A percentile compares a stretch with the other conserved stretches of the same genome.
Conservation (phyloP, 2,888 invertebrate genomes). For the Hypsopygia costalis region DNA sequence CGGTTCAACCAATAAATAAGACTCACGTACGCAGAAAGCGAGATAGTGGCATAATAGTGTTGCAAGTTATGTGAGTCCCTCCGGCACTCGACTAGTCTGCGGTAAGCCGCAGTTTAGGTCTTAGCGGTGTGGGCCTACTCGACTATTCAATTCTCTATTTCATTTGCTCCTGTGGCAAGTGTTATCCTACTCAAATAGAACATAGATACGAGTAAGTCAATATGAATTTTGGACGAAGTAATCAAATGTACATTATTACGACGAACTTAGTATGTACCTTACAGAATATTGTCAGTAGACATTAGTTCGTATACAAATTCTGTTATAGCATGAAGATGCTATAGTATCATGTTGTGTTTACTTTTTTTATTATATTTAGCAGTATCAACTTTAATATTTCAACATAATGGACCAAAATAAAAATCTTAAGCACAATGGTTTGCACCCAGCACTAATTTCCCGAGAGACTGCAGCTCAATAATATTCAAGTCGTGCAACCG, state of each 20-base stretch:
- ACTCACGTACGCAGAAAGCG: conserved; percentile 44
- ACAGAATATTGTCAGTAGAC: no score
- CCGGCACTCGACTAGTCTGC: conserved; percentile 41
- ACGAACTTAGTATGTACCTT: no score
- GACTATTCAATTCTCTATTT: conserved; percentile 39
- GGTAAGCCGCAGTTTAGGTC: conserved; percentile 47
- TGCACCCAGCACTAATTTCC: conserved; percentile 59
- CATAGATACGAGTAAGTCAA: neutral
- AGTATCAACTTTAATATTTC: conserved; percentile 27
- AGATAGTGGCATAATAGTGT: conserved; percentile 56
- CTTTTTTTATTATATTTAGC: no score
- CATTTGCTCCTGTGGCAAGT: neutral
- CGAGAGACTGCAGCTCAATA: conserved; percentile 51
- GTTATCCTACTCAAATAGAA: conserved; percentile 1
- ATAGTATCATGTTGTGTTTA: no score
- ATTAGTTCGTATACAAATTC: no score
- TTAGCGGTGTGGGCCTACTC: conserved; percentile 33
- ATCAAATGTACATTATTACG: no score
- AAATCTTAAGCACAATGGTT: conserved; percentile 50
- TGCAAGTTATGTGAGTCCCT: conserved; percentile 43
- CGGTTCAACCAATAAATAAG: conserved; percentile 52
- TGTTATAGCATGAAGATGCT: no score
- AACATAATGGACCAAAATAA: conserved; percentile 35
- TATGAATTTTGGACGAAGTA: conserved; percentile 8
- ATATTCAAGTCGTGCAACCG: conserved; percentile 53